Evolutionary conservation across 2,113 vertebrate genomes (phyloP), one percentile per base, ranked within the genome.

Genomic region (Bostrychus sinensis): DNA sequence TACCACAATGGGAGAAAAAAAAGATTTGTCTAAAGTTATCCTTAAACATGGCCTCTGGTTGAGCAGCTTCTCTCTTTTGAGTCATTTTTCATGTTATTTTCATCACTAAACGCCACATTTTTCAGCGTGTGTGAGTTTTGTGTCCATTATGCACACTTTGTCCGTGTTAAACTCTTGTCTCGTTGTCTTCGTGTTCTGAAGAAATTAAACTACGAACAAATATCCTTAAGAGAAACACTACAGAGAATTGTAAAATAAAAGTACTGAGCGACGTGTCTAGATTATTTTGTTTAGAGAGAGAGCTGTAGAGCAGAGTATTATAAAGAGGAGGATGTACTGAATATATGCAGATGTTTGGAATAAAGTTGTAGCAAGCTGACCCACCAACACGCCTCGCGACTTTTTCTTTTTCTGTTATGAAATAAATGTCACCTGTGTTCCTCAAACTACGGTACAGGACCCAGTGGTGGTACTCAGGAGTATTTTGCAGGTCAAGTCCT

Each of bases 311-410:
- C 72, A 56, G 43, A 66, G 6, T 61, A 69, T 65, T 58, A 58
- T 38, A 48, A 14, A 14, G 45, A 48, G 45, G 59, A 66, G 13
- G 61, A 70, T 74, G 62, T 87, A 67, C 55, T 79, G 62, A 80
- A 75, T 58, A 85, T 80, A 69, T 78, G 78, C 81, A 86, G 82
- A 81, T 71, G 75, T 89, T 88, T 86, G 86, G 84, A 90, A 86
- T 91, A 88, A 91, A 91, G 86, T 86, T 90, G 86, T 89, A 91
- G 89, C 88, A 85, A 90, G 87, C 86, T 90, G 85, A 89, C 81
- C 78, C 86, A 86, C 83, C 83, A 86, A 9, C 62, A 55, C 56
- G 70, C 17, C 28, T 79, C 71, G 9, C 0, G 41, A 0, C 1
- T 64, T 22, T 77, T 80, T 46, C 34, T 63, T 80, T 32, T 32